phyloP scores from a whole-genome alignment of 2,113 vertebrate genomes.

The Oxyura jamaicensis region DNA sequence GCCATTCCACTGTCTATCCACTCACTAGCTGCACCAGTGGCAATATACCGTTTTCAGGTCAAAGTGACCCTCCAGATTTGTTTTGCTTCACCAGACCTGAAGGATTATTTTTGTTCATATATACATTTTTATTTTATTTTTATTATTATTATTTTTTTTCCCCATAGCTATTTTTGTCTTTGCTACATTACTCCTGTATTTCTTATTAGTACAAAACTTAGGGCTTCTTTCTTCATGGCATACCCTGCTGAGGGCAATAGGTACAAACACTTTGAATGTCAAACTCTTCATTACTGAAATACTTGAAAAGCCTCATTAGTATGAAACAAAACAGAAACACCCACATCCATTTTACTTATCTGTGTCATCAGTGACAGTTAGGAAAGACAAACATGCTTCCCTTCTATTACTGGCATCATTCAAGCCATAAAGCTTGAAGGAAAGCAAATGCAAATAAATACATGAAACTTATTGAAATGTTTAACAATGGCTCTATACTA shows the following conservation, averaged over 20 bases:
- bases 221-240: not conserved
- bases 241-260: constrained; percentile 57
- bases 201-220: constrained; percentile 21
- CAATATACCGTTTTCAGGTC: not conserved
- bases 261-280: constrained; percentile 25
- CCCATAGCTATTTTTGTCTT: constrained; percentile 1
- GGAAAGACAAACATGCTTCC: constrained; percentile 63
- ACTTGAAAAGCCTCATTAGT: constrained; percentile 70
- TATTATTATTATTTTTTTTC: not conserved
- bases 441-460: constrained; percentile 57
- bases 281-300: constrained; percentile 63
- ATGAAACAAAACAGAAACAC: constrained; percentile 67
- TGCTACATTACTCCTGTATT: not conserved
- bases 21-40: not conserved
- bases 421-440: constrained; percentile 58
- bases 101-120: not conserved
- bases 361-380: constrained; percentile 66
- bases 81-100: constrained; percentile 10
- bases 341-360: constrained; percentile 64
- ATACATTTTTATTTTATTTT: not conserved
- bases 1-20: not conserved
- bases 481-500: constrained; percentile 1
- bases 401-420: constrained; percentile 57
- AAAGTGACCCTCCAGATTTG: constrained; percentile 5
- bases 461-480: constrained; percentile 13